Evolutionary conservation across 2,113 vertebrate genomes (phyloP), one percentile per base, ranked within the genome.

Genomic region (Bufo gargarizans): DNA sequence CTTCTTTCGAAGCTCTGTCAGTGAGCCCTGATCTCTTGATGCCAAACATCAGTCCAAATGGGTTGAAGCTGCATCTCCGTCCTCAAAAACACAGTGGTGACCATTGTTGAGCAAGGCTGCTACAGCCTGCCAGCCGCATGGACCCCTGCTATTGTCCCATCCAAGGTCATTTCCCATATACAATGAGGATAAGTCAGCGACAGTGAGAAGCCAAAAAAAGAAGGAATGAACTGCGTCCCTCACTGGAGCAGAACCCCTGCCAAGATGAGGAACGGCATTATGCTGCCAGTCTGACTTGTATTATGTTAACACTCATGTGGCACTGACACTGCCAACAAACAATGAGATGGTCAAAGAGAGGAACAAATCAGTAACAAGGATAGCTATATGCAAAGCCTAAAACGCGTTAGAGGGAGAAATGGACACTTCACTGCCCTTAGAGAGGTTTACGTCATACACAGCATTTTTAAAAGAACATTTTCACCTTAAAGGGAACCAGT

Each of bases 141-240:
- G 72, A 59, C 82, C 43, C 80, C 47, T 20, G 45, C 65, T 61
- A 88, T 76, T 88, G 80, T 53, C 81, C 80, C n/a, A n/a, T 61
- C 71, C 72, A 82, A 76, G 56, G 86, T 71, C 63, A 61, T 58
- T 88, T 84, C 47, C 47, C 20, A 76, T 76, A 77, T 49, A 88
- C 71, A 88, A 78, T 63, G 16, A 45, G 56, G 69, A 88, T 49
- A 55, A 74, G 72, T 78, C 65, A 74, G 65, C 43, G 78, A 59
- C 77, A 47, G 6, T 14, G 11, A 87, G 65, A 55, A 83, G 87
- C 56, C 80, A 74, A 82, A 20, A 58, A 45, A 87, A 53, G 72
- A 76, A 69, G 69, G 49, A 65, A 55, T 83, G 59, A 84, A 77
- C 69, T 82, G 13, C 33, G 59, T 58, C 65, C 53, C 47, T 55